phyloP scores from a whole-genome alignment of 2,888 invertebrate species.

The Perizoma flavofasciatum region DNA sequence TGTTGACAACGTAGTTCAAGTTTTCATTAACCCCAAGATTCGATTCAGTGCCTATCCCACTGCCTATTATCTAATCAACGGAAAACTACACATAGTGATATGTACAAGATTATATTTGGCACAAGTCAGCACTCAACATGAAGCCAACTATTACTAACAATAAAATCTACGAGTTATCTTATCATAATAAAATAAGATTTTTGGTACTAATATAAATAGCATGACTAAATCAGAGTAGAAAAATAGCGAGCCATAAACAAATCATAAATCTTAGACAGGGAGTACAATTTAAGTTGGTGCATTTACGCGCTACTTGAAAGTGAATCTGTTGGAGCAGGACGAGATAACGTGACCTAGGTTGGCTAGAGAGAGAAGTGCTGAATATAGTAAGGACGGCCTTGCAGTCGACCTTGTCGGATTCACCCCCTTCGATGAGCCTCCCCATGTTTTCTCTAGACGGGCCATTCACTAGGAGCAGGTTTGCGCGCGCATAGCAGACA shows the following conservation, averaged over 20 bases:
- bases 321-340: conserved; percentile 61
- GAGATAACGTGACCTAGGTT: conserved; percentile 27
- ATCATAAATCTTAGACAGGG: conserved; percentile 52
- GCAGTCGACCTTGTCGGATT: conserved; percentile 69
- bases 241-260: conserved; percentile 47
- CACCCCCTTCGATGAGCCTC: conserved; percentile 57
- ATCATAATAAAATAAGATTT: too few species aligned
- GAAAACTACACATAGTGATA: conserved; percentile 46
- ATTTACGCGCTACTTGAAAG: conserved; percentile 68
- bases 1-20: conserved; percentile 63
- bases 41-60: conserved; percentile 37
- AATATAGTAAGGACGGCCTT: conserved; percentile 74
- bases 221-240: conserved; percentile 30
- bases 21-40: conserved; percentile 65
- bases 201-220: too few species aligned
- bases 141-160: conserved; percentile 11
- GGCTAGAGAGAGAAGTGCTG: conserved; percentile 59
- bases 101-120: not conserved
- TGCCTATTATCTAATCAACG: conserved; percentile 29
- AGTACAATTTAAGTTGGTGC: conserved; percentile 56
- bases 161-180: not conserved
- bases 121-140: not conserved
- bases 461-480: conserved; percentile 73
- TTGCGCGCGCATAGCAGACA: conserved; percentile 73
- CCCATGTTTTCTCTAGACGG: conserved; percentile 62